Base-by-base conservation (phyloP, 1,140 invertebrate species). In the Oncopeltus fasciatus region DNA sequence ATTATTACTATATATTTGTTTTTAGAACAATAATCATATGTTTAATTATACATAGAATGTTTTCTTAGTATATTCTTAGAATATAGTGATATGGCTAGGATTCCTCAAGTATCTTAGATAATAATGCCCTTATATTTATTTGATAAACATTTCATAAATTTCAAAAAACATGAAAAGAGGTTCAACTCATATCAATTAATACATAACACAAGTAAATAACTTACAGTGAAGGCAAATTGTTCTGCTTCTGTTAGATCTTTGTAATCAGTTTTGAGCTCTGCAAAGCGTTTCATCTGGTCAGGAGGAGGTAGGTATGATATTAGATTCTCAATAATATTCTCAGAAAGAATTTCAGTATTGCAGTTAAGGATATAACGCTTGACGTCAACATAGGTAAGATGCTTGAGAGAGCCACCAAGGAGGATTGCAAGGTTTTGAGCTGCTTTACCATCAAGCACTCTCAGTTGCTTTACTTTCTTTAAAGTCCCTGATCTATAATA, bases 341-440 rank as follows among this genome's bases (percentile, higher is more conserved):
- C 85, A 1, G 83, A 84, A 24, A 98, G 76, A 58, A 93, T 82
- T 2, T 81, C 79, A 59, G 90, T 88, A 71, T 97, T 90, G 71
- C 93, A 92, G 65, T 81, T 80, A 2, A 98, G 71, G 51, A 98
- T 82, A 67, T 87, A 87, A 9, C 78, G 78, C 69, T 87, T 86
- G 8, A 98, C 87, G 69, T 94, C 87, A 16, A 26, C 81, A 68
- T 93, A 90, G 1, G 83, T 81, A 74, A 95, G 81, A 68, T 93
- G 89, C 73, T 97, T 97, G 18, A 97, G 77, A 0, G 89, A 88
- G 2, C 93, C 89, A 27, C 85, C 86, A 0, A 97, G 74, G 5
- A 97, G 75, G 69, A 98, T 98, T 14, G 85, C 85, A n/a, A 98
- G 81, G 76, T 95, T 98, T 77, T 98, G 94, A 0, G 92, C 94